Base-by-base conservation (phyloP, 2,113 vertebrate genomes). In the Bungarus multicinctus region DNA sequence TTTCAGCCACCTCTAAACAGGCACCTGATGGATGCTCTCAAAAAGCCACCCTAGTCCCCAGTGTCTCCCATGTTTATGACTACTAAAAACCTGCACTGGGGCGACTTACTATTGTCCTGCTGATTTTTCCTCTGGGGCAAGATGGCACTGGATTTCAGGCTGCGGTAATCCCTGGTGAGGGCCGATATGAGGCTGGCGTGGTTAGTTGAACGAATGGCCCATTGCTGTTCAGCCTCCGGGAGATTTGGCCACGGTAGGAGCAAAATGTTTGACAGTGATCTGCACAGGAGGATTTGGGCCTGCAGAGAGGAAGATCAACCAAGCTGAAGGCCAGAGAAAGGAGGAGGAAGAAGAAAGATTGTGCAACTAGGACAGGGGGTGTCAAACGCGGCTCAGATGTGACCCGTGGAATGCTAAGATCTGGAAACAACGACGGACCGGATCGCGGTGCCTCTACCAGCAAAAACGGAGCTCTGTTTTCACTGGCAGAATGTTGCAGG, bases 191-290 rank as follows among this genome's bases (percentile, higher is more conserved):
- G 97, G 96, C 97, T 99, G 97, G 97, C 96, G 0, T 99, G 99
- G 97, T 98, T 99, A 96, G 98, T 97, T 91, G 99, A 99, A 92
- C 99, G 99, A 14, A 98, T 98, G 0, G 97, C 98, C 99, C 99
- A 99, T 95, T 99, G 99, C 97, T 99, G 99, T 86, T 99, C 99
- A 0, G 94, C 98, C 96, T 99, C 99, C 0, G 99, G 98, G 34
- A 99, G 97, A 89, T 98, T 99, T 57, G 99, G 99, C 99, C 99
- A 99, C 0, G 99, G 99, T 74, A 99, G 98, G 93, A 99, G 95
- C 95, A 99, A 95, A 90, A 99, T 98, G 22, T 99, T 99, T 1
- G 99, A 99, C 90, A 99, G 97, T 0, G 98, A 98, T 85, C 99
- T 96, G 96, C 99, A 99, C 93, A 99, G 98, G 94, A 99, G 92